These are phyloP conservation scores for Actinernus sp. DNA, from an alignment of 92 coral and sea anemone genomes.

Conservation along the genomic window DNA sequence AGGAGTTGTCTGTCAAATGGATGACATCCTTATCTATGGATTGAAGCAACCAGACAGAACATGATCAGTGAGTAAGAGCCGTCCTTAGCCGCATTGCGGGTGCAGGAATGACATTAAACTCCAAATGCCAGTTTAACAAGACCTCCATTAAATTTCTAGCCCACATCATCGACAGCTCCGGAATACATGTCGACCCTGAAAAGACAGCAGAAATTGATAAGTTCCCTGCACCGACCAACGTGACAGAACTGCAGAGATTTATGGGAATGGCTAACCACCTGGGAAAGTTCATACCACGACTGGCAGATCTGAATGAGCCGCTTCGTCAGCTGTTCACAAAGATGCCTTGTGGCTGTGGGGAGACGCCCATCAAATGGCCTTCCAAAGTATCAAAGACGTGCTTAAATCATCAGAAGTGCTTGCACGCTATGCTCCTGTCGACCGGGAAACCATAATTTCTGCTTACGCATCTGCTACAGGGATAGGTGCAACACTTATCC, in stretches of 20 bases:
- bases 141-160: slow-evolving; percentile 57
- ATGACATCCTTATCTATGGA: slow-evolving; percentile 69
- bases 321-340: slow-evolving; percentile 59
- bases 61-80: slow-evolving; percentile 48
- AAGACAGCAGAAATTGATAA: slow-evolving; percentile 14
- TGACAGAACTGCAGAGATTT: slow-evolving; percentile 47
- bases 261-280: slow-evolving; percentile 76
- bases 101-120: slow-evolving; percentile 47
- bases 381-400: slow-evolving; percentile 39
- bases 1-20: slow-evolving; percentile 42
- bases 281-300: slow-evolving; percentile 63
- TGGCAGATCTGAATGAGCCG: slow-evolving; percentile 46
- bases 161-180: slow-evolving; percentile 27
- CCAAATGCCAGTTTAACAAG: slow-evolving; percentile 53
- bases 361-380: slow-evolving; percentile 35
- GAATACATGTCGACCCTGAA: slow-evolving; percentile 22
- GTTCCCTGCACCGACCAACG: slow-evolving; percentile 16
- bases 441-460: slow-evolving; percentile 45
- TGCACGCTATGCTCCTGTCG: slow-evolving; percentile 35
- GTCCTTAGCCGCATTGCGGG: slow-evolving; percentile 29
- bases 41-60: slow-evolving; percentile 37
- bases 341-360: slow-evolving; percentile 51
- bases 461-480: slow-evolving; percentile 68
- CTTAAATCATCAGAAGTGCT: slow-evolving; percentile 48
- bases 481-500: slow-evolving; percentile 59